Percentiles rank a stretch among this genome's conserved stretches.
Conservation (phyloP, 2,888 invertebrate species). For the Ectobius pallidus region DNA sequence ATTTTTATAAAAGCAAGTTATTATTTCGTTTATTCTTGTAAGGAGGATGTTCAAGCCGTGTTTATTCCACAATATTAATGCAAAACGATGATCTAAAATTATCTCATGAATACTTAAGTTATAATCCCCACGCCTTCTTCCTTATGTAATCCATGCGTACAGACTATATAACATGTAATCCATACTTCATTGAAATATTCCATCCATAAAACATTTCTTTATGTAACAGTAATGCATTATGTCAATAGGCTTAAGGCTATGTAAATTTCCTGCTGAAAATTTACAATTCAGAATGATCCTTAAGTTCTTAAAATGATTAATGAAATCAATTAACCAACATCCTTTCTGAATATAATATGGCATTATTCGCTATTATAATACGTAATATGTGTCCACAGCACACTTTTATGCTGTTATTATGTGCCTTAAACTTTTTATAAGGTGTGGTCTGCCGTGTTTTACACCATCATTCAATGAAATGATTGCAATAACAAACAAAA, state of each 20-base stretch:
- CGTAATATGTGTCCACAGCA: not conserved
- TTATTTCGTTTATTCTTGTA: no score
- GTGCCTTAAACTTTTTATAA: not conserved
- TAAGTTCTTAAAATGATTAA: not conserved
- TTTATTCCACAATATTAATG: no score
- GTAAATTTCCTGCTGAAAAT: not conserved
- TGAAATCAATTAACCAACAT: not conserved
- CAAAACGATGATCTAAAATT: no score
- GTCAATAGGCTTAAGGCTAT: not conserved
- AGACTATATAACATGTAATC: no score
- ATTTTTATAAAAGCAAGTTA: no score
- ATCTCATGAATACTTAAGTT: no score
- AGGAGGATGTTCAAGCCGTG: no score
- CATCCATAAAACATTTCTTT: slow-evolving; percentile 5
- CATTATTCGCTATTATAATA: not conserved
- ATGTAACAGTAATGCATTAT: not conserved
- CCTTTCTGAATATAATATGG: not conserved
- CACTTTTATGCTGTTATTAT: not conserved
- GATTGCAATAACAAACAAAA: no score
- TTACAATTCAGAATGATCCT: not conserved
- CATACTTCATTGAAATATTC: not conserved
- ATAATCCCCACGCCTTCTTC: no score
- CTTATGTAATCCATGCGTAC: no score
- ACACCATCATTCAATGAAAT: no score
- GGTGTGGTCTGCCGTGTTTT: not conserved